Evolutionary conservation across 2,113 vertebrate genomes (phyloP), one percentile per base, ranked within the genome.

Genomic region (Ptilonorhynchus violaceus): DNA sequence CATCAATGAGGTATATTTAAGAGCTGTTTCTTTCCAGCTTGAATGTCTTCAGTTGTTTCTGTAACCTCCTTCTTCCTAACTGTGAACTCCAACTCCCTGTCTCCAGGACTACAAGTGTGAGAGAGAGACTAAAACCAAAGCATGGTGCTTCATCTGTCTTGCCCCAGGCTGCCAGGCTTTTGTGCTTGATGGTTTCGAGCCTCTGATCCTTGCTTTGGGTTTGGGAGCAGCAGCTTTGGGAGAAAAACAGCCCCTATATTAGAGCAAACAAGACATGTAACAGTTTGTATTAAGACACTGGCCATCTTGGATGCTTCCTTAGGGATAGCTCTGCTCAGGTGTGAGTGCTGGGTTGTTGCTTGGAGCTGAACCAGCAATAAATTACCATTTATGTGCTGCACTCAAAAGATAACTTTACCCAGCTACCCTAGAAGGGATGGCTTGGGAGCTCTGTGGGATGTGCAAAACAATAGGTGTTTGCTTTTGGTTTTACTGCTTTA

Each of bases 381-480:
- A 62, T 55, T 13, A 16, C 20, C 21, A 19, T 22, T 49, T 73
- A 31, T 0, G 0, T 52, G 12, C 49, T 6, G 6, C 59, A 12
- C 63, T 73, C 19, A 11, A 14, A 30, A 41, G 39, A 9, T 1
- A 8, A 13, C 10, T 55, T 25, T 64, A 66, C 31, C 37, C 25
- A 19, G 55, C 33, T 37, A 3, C 33, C 15, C 18, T 50, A 2
- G 19, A 28, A 72, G 30, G 12, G 55, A 7, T 31, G 31, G 15
- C 37, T 74, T 49, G 42, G 55, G 46, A 66, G 44, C 27, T 74
- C 31, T 66, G 7, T 16, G 42, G 39, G 33, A 42, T 42, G 15
- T 47, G 52, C 60, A 55, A 23, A 69, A 50, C 35, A 11, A 3
- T 1, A 15, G 20, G 37, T 33, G 37, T 56, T 91, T 37, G 28